Conservation (phyloP, 2,797 vertebrate species). For the Schizothorax lantsangensis region DNA sequence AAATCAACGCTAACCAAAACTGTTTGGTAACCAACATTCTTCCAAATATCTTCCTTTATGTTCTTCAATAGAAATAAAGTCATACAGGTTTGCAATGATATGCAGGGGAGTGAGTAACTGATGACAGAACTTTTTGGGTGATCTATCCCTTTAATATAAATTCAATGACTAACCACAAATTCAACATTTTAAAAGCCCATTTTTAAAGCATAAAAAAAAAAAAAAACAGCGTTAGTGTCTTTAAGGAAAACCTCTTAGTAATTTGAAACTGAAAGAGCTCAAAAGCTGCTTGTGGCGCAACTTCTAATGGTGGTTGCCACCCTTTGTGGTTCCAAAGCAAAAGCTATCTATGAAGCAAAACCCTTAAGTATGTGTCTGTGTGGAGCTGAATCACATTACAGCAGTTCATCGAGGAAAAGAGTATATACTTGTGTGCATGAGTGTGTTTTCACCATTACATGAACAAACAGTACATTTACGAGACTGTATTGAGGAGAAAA, state of each 20-base stretch:
- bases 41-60: conserved; percentile 8
- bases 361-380: conserved; percentile 64
- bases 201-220: conserved; percentile 4
- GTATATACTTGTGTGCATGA: conserved; percentile 63
- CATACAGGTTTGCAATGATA: neutral
- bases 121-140: neutral
- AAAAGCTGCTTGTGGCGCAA: conserved; percentile 61
- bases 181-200: conserved; percentile 2
- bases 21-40: neutral
- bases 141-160: neutral
- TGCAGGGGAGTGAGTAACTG: neutral
- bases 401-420: conserved; percentile 66
- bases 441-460: conserved; percentile 60
- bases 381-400: conserved; percentile 69
- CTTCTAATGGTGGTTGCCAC: conserved; percentile 66
- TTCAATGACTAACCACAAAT: neutral
- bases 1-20: neutral
- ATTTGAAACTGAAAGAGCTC: conserved; percentile 66
- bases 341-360: conserved; percentile 72
- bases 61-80: neutral
- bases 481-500: conserved; percentile 61
- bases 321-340: conserved; percentile 72
- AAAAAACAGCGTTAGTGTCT: conserved; percentile 31
- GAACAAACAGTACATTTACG: conserved; percentile 28
- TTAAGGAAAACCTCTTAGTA: conserved; percentile 58